These are phyloP conservation scores for Zaprionus taronus DNA, from an alignment of 1,140 invertebrate genomes.

Conservation along the genomic window DNA sequence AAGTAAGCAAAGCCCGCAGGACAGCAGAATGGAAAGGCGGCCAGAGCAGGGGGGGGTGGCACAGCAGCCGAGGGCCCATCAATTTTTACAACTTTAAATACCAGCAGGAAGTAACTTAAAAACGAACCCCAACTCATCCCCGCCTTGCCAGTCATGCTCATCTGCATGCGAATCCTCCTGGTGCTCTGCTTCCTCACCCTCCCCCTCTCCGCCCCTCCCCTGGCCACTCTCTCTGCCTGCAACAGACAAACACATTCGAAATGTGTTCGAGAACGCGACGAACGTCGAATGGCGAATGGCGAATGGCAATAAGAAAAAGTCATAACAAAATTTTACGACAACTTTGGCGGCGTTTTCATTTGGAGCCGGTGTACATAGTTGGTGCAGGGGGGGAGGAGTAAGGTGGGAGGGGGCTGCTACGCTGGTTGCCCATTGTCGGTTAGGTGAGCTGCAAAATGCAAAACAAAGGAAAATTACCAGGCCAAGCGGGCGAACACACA, in stretches of 20 bases:
- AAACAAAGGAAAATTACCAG: conserved; percentile 76
- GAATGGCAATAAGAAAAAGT: conserved; percentile 79
- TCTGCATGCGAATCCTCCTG: conserved; percentile 13
- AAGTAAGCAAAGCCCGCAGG: not conserved
- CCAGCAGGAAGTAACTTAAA: conserved; percentile 76
- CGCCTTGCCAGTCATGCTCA: not conserved
- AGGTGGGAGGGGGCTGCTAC: conserved; percentile 24
- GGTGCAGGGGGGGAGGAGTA: not conserved
- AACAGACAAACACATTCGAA: conserved; percentile 59
- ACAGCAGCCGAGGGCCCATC: conserved; percentile 49
- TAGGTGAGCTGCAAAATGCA: conserved; percentile 71
- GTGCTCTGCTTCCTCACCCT: not conserved
- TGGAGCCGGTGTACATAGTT: conserved; percentile 43
- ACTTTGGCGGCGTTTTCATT: conserved; percentile 77
- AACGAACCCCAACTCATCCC: conserved; percentile 10
- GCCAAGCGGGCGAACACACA: conserved; percentile 23
- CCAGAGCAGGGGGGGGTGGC: not conserved
- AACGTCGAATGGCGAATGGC: conserved; percentile 34
- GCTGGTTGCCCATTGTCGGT: conserved; percentile 36
- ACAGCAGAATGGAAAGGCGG: not conserved
- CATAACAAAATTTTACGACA: conserved; percentile 83
- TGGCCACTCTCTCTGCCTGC: not conserved
- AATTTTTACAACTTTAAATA: conserved; percentile 82
- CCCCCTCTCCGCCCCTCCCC: not conserved
- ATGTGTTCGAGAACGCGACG: conserved; percentile 53